These are phyloP conservation scores for Megaceryle alcyon DNA, from an alignment of 2,797 vertebrate species.

Conservation along the genomic window DNA sequence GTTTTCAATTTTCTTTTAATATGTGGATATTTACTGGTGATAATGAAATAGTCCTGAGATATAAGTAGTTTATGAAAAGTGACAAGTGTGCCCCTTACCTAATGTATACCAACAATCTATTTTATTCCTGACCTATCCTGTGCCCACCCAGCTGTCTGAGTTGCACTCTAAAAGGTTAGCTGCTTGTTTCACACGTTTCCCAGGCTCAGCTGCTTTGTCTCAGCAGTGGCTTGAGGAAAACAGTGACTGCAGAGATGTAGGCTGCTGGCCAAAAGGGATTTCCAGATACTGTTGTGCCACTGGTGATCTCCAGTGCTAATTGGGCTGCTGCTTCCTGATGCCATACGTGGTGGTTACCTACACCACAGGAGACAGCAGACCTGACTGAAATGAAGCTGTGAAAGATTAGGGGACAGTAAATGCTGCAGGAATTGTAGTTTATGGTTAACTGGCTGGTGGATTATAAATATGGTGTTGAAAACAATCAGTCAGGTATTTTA, in stretches of 20 bases:
- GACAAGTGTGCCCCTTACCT: not conserved
- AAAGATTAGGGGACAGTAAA: not conserved
- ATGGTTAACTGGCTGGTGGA: not conserved
- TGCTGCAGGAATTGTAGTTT: not conserved
- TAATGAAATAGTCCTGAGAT: not conserved
- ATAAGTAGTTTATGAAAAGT: not conserved
- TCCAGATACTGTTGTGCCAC: not conserved
- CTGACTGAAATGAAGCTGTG: not conserved
- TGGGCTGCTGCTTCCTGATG: not conserved
- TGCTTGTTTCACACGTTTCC: not conserved
- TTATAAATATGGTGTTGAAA: not conserved
- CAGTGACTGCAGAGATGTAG: not conserved
- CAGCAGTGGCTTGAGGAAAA: not conserved
- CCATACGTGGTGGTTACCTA: not conserved
- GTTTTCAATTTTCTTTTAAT: not conserved
- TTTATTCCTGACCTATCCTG: not conserved
- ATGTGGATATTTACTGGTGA: not conserved
- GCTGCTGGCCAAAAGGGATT: not conserved
- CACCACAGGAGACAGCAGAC: not conserved
- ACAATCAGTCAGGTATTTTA: not conserved
- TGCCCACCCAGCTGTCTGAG: not conserved
- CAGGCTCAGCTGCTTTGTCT: not conserved
- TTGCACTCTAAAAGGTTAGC: not conserved
- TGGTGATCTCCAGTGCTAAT: not conserved
- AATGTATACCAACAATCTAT: not conserved